Base-by-base conservation (phyloP, 2,888 invertebrate genomes). In the Campaea margaritaria region DNA sequence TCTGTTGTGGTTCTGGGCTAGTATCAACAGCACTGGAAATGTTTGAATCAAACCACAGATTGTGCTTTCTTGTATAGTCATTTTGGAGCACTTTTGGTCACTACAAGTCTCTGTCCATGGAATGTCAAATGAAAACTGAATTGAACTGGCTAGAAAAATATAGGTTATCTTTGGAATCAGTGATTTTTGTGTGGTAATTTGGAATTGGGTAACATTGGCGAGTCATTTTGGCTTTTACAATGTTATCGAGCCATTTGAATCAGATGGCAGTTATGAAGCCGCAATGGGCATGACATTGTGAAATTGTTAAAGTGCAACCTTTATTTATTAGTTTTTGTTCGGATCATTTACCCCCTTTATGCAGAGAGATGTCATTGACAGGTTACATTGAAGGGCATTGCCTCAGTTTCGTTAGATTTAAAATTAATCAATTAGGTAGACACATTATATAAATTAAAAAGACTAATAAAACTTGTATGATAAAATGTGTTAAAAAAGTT, bases 21-120 rank as follows among this genome's bases (percentile, higher is more conserved):
- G 53, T 5, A 92, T 92, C 9, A 92, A 47, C 0, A 92, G 70
- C 0, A 91, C 85, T 0, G 92, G 92, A 13, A 92, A 92, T 0
- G 81, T 76, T 61, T 92, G 91, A 1, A 92, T 85, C 0, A 92
- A 62, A 62, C 73, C 83, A 53, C 91, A 92, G 0, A 91, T 72
- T 0, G 89, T 85, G 11, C 76, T 81, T 11, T 83, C 86, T 58
- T 73, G 77, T 0, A 90, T 73, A 0, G 91, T 91, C 91, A 91
- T 91, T 63, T 68, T 69, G 58, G 53, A 41, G 7, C 13, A 41
- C 4, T 49, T 11, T 14, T 41, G 0, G 1, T 47, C 28, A 51
- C 42, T 47, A 5, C 27, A 21, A n/a, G 43, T 58, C 58, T 28
- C 43, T 51, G 58, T 43, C 31, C 9, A 10, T 8, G 48, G 38